Evolutionary conservation across 1,140 invertebrate genomes (phyloP), one percentile per base, ranked within the genome.

Genomic region (Halesus radiatus): DNA sequence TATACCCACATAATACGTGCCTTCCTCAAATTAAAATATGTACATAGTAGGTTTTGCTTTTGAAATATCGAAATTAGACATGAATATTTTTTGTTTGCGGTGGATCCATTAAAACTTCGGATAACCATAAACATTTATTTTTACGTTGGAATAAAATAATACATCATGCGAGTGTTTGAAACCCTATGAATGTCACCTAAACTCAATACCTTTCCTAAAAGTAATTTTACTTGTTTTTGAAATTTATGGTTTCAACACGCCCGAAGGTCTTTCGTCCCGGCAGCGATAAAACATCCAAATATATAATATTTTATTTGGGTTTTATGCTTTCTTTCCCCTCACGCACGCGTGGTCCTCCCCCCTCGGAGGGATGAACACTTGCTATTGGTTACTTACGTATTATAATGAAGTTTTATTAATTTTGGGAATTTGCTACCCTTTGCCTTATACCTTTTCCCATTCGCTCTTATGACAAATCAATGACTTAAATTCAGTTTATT

Each of bases 191-290:
- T 72, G 68, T 72, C 68, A 20, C 26, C 68, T 72, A 53, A 72
- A 72, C 37, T 72, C 68, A 72, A 72, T 72, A 72, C 45, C 68
- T 72, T 53, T 29, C 16, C 68, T 23, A 72, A 53, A 72, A 72
- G 68, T 72, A 72, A 72, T 72, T 53, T 53, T 53, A 72, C 50
- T 72, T 72, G 68, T 72, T 72, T 72, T 72, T 20, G 20, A 53
- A 72, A 72, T 72, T 72, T 72, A 72, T 72, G 68, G 68, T 72
- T 72, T 72, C 68, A 22, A 53, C 68, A 22, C 68, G 45, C 26
- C 45, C 16, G 18, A 72, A 53, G 18, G 50, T 54, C 52, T 50
- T 72, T 54, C 50, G 22, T 53, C 45, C 68, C 20, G 45, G 23
- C 10, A 52, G 13, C 68, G 45, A 72, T 72, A 52, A 72, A 72